These are phyloP conservation scores for Cisticola juncidis DNA, from an alignment of 2,113 vertebrate genomes.

Conservation along the genomic window DNA sequence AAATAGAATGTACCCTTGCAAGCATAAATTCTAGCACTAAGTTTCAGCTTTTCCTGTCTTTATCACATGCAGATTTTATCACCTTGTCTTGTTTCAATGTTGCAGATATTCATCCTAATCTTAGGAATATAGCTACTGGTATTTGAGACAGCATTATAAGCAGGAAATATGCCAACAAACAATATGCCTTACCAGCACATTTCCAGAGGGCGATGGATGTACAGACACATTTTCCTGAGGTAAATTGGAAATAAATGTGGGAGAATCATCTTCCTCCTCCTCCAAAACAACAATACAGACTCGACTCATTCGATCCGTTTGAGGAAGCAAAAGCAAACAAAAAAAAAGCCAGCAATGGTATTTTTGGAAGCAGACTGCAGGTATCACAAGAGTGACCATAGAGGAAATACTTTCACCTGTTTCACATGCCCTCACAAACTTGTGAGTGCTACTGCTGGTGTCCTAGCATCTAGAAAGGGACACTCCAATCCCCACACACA, in stretches of 20 bases:
- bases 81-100: not conserved
- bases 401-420: constrained; percentile 62
- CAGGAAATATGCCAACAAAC: constrained; percentile 48
- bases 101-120: not conserved
- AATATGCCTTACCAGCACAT: constrained; percentile 80
- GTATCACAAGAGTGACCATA: constrained; percentile 14
- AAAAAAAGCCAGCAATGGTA: constrained; percentile 36
- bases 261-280: constrained; percentile 89
- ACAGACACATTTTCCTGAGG: constrained; percentile 76
- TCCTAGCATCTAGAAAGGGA: constrained; percentile 11
- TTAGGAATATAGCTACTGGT: not conserved
- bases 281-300: constrained; percentile 96
- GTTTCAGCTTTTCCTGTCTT: not conserved
- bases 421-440: constrained; percentile 58
- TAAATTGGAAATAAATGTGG: constrained; percentile 78
- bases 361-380: constrained; percentile 44
- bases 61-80: not conserved
- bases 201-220: constrained; percentile 66
- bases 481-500: not conserved
- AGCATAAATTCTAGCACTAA: not conserved
- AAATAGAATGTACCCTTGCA: not conserved
- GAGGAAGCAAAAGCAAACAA: constrained; percentile 61
- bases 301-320: constrained; percentile 89
- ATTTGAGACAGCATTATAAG: not conserved
- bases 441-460: constrained; percentile 13